Percentiles rank a stretch among this genome's conserved stretches.
phyloP scores from a whole-genome alignment of 2,113 vertebrate genomes.

The Tragelaphus strepsiceros region DNA sequence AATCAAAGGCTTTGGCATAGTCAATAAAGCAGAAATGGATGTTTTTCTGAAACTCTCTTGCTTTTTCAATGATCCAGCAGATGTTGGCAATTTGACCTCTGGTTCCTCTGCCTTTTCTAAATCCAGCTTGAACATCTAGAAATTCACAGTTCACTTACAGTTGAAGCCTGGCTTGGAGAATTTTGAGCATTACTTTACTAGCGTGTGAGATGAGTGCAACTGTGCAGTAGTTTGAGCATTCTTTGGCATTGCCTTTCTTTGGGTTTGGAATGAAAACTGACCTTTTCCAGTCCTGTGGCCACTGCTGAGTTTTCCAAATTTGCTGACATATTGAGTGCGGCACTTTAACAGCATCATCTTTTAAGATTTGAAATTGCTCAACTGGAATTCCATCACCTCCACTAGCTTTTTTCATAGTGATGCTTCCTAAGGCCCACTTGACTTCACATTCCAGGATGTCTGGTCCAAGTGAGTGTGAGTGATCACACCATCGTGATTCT shows the following conservation, averaged over 20 bases:
- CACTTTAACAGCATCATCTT: not conserved
- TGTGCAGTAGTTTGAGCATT: not conserved
- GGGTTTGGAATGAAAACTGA: not conserved
- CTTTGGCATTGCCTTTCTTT: not conserved
- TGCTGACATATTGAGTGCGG: not conserved
- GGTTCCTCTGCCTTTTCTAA: not conserved
- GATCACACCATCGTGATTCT: not conserved
- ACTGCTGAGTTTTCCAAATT: not conserved
- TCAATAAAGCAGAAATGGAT: not conserved
- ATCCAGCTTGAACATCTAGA: not conserved
- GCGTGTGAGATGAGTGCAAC: not conserved
- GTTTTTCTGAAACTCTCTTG: not conserved
- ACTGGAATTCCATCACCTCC: not conserved
- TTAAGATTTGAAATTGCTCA: not conserved
- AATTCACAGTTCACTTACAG: accelerated
- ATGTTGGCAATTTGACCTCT: not conserved
- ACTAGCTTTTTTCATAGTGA: not conserved
- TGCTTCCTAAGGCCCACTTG: not conserved
- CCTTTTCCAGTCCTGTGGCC: not conserved
- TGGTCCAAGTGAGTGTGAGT: not conserved
- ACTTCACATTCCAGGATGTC: not conserved
- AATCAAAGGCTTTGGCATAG: not conserved
- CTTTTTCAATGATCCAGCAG: not conserved
- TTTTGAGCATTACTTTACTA: not conserved
- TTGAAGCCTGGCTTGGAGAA: not conserved